Conservation (phyloP, 2,113 vertebrate species). For the Capreolus pygargus region DNA sequence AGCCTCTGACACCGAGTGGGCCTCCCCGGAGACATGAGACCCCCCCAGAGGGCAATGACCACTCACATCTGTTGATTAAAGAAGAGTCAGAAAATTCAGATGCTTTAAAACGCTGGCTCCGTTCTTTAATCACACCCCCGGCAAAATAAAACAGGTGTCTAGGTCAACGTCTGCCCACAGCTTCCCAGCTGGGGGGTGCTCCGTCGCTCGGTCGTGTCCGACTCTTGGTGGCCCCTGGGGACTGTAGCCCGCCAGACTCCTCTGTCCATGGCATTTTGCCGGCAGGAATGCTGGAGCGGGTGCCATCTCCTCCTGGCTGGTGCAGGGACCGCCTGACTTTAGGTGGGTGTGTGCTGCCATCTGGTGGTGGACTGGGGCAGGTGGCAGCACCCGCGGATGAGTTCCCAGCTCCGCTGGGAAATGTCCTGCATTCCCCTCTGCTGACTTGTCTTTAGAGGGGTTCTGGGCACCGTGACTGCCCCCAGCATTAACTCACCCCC, state of each 20-base stretch:
- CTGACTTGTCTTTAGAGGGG: background rate
- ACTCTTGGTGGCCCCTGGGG: background rate
- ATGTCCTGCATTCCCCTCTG: too few relatives aligned
- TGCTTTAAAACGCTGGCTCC: background rate
- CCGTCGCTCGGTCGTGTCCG: background rate
- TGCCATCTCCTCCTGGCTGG: background rate
- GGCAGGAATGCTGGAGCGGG: background rate
- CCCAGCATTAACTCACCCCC: background rate
- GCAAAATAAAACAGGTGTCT: background rate
- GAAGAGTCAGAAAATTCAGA: background rate
- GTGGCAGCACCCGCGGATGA: background rate
- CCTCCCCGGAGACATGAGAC: background rate
- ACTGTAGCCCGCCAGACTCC: background rate
- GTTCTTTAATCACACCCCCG: background rate
- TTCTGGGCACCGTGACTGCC: background rate
- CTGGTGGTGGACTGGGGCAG: background rate
- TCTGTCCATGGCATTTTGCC: background rate
- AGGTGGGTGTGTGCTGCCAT: constrained; percentile 6
- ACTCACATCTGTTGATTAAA: background rate
- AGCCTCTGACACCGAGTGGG: background rate
- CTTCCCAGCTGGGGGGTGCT: background rate
- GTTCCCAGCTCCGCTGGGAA: background rate
- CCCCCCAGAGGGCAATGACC: background rate
- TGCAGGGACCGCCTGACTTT: background rate
- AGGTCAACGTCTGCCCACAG: background rate